Evolutionary conservation across 2,888 invertebrate genomes (phyloP).

Genomic region (Pandemis cinnamomeana): DNA sequence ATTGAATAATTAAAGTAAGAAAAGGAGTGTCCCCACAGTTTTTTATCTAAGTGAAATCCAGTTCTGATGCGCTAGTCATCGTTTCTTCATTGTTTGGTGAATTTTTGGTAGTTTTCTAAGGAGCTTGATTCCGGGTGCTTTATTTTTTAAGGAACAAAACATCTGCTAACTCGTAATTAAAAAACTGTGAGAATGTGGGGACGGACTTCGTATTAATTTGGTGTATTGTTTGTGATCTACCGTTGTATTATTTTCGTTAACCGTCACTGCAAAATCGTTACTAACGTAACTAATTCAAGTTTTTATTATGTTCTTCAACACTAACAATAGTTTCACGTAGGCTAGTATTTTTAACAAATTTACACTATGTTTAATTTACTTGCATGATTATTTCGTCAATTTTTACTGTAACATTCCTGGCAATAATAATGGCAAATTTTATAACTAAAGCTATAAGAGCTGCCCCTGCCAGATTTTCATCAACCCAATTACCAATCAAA

Average conservation of each 20-base stretch:
- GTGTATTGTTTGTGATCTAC: slow-evolving; percentile 52
- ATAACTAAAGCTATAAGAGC: slow-evolving; percentile 34
- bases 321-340: not conserved
- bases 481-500: slow-evolving; percentile 52
- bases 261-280: slow-evolving; percentile 17
- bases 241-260: slow-evolving; percentile 46
- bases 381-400: no score
- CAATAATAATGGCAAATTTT: slow-evolving; percentile 23
- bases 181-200: slow-evolving; percentile 79
- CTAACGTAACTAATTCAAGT: not conserved
- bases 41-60: slow-evolving; percentile 80
- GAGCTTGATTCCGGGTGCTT: slow-evolving; percentile 64
- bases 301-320: not conserved
- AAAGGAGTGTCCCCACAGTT: slow-evolving; percentile 76
- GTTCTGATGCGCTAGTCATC: slow-evolving; percentile 80
- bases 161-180: slow-evolving; percentile 79
- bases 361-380: no score
- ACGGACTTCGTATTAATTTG: slow-evolving; percentile 71
- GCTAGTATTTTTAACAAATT: not conserved
- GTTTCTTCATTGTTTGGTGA: slow-evolving; percentile 71
- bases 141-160: slow-evolving; percentile 72
- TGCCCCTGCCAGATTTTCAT: slow-evolving; percentile 43
- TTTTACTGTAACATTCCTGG: slow-evolving; percentile 9
- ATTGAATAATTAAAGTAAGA: slow-evolving; percentile 76
- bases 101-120: slow-evolving; percentile 69